Evolutionary conservation across 1,140 invertebrate genomes (phyloP).

Genomic region (Drosophila lowei): DNA sequence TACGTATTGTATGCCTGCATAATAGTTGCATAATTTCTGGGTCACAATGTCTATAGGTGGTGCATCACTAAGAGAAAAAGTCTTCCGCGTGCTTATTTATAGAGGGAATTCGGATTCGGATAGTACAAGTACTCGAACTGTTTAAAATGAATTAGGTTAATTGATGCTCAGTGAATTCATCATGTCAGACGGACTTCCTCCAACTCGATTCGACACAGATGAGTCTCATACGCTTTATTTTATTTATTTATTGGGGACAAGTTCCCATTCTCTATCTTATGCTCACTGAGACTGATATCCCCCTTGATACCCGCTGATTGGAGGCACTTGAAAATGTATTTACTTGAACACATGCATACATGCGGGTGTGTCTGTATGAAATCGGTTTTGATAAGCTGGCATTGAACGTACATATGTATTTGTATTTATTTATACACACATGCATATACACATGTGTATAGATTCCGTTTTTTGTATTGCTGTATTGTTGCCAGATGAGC

Average conservation of each 20-base stretch:
- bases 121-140: neutral
- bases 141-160: neutral
- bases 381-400: slow-evolving; percentile 66
- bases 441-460: neutral
- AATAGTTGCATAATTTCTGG: slow-evolving; percentile 52
- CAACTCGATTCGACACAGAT: no score
- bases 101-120: neutral
- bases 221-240: neutral
- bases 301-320: slow-evolving; percentile 1
- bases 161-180: neutral
- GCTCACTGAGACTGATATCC: no score
- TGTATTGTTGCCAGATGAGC: slow-evolving; percentile 55
- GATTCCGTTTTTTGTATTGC: slow-evolving; percentile 26
- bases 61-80: slow-evolving; percentile 5
- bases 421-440: neutral
- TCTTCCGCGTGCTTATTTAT: slow-evolving; percentile 27
- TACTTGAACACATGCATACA: no score
- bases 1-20: slow-evolving; percentile 10
- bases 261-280: no score
- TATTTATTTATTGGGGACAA: no score
- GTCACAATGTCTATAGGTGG: slow-evolving; percentile 30
- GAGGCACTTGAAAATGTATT: neutral
- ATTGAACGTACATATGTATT: slow-evolving; percentile 53
- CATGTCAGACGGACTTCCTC: no score
- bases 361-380: neutral